Evolutionary conservation across 2,113 vertebrate genomes (phyloP), one percentile per base, ranked within the genome.

Genomic region (Trogon melanurus): DNA sequence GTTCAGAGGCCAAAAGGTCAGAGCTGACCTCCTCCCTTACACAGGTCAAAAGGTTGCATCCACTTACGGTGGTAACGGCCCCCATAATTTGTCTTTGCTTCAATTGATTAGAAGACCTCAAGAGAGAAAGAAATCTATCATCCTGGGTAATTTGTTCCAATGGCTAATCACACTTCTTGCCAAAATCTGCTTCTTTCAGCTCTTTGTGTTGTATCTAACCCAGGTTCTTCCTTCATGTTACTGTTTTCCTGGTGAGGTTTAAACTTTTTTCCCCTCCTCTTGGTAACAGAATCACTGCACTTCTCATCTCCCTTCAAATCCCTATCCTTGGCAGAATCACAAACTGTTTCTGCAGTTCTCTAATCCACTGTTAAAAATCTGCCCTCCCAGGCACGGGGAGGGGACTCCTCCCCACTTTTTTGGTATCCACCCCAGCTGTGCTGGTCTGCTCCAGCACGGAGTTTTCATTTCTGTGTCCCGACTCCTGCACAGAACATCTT

Each of bases 121-220:
- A 57, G 69, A 87, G 50, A 82, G 26, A 60, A 65, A n/a, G 62
- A 87, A 85, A 64, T 88, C 44, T 85, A 32, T 25, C 65, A 32
- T 17, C 5, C 36, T 78, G n/a, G 17, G 36, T 27, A 76, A 32
- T 83, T 73, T 51, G 30, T 61, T 90, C 79, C 75, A 41, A 7
- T 70, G 30, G n/a, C 36, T 51, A 16, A 60, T 45, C 69, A n/a
- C 30, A 26, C 9, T 47, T 75, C 75, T 41, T 80, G 76, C 74
- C 75, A 75, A 87, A 85, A 58, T 1, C 1, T 72, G 50, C 34
- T 95, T 48, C 66, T 66, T 82, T 90, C 89, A 94, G 72, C 90
- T 93, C 29, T 48, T 80, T n/a, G 29, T 41, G 22, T 27, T 85
- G 66, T 36, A 26, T 69, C 57, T 48, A 23, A 38, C 36, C 36